A percentile compares a stretch with the other conserved stretches of the same genome.
These are phyloP conservation scores for Mobula hypostoma DNA, from an alignment of 2,113 vertebrate species.

Conservation along the genomic window DNA sequence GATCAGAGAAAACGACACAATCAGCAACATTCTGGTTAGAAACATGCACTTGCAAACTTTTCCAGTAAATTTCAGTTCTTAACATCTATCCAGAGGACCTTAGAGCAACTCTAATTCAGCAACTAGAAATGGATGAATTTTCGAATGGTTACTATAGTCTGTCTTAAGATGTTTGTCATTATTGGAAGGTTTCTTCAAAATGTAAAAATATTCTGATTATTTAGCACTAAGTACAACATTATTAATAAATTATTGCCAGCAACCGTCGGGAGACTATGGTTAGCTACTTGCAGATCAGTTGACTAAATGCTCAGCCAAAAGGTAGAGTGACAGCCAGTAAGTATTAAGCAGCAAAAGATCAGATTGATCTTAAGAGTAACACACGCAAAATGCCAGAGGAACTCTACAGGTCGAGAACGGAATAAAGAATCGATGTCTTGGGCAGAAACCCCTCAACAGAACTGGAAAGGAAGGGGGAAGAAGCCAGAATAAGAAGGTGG, in stretches of 20 bases:
- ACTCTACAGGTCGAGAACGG: too few species aligned
- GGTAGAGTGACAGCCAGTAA: neutral
- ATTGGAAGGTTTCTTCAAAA: neutral
- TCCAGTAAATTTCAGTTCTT: neutral
- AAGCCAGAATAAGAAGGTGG: too few species aligned
- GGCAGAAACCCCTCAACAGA: too few species aligned
- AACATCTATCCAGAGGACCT: too few species aligned
- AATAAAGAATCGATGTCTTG: too few species aligned
- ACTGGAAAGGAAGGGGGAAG: too few species aligned
- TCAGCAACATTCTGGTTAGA: neutral
- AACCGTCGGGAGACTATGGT: neutral
- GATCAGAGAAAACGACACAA: neutral
- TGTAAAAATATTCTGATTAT: neutral
- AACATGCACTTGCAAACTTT: neutral
- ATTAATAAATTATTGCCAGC: neutral
- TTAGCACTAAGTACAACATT: too few species aligned
- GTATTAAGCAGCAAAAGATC: too few species aligned
- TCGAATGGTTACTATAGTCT: neutral
- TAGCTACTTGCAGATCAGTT: too few species aligned
- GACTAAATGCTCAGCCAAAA: neutral
- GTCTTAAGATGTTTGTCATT: neutral
- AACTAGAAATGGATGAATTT: neutral
- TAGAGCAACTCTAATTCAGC: neutral
- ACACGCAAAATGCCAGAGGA: too few species aligned
- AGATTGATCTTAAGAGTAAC: too few species aligned